Conservation (phyloP, 2,113 vertebrate genomes). For the Rhinolophus ferrumequinum region DNA sequence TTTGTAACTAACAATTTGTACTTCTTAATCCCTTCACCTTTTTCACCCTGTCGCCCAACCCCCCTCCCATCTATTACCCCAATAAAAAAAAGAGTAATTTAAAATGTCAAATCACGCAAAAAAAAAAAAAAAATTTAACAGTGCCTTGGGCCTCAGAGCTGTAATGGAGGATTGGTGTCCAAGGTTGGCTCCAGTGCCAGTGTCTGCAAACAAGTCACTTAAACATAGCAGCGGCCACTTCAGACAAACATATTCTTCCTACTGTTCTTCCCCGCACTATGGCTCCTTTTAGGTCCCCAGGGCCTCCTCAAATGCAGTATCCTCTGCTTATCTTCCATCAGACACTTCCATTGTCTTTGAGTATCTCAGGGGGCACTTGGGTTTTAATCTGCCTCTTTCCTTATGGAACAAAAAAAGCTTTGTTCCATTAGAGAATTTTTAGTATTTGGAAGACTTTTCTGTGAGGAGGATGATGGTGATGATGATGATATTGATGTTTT, state of each 20-base stretch:
- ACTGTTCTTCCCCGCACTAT: no score
- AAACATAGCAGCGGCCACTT: neutral
- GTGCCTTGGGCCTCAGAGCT: neutral
- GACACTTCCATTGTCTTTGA: neutral
- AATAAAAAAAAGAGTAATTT: neutral
- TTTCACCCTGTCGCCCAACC: no score
- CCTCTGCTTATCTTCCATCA: neutral
- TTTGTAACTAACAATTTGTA: no score
- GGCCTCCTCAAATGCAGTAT: neutral
- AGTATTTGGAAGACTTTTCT: neutral
- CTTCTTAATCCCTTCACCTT: no score
- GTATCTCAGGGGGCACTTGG: neutral
- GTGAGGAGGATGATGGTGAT: neutral
- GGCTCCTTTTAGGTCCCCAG: neutral
- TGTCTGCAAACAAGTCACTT: neutral
- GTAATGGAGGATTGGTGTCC: neutral
- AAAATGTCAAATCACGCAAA: neutral
- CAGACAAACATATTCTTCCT: neutral
- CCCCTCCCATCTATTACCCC: no score
- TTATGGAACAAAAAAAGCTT: neutral
- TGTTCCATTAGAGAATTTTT: neutral
- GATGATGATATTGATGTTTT: neutral
- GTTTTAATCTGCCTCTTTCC: conserved; percentile 25
- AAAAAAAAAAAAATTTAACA: neutral
- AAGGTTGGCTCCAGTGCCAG: neutral